These are phyloP conservation scores for Aythya baeri DNA, from an alignment of 2,113 vertebrate genomes.

Conservation along the genomic window DNA sequence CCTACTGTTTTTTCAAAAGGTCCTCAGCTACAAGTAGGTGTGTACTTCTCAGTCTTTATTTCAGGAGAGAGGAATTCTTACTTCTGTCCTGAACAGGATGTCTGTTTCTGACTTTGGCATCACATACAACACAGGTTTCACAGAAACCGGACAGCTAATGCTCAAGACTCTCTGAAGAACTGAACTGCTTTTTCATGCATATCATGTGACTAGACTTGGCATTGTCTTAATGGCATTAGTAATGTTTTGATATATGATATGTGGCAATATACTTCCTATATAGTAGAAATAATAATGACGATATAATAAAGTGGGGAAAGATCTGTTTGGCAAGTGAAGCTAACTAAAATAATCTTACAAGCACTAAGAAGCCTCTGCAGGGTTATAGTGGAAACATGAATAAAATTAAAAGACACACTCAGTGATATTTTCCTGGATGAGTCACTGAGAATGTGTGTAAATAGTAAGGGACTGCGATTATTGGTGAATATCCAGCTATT, in stretches of 20 bases:
- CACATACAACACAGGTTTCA: neutral
- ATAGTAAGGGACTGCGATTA: constrained; percentile 2
- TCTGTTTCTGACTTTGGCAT: neutral
- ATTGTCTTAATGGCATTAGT: constrained; percentile 41
- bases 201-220: neutral
- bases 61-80: neutral
- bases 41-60: neutral
- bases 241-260: constrained; percentile 50
- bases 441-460: constrained; percentile 20
- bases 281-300: constrained; percentile 58
- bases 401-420: constrained; percentile 43
- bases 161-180: neutral
- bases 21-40: neutral
- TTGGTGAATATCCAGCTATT: neutral
- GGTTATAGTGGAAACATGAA: constrained; percentile 56
- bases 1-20: neutral
- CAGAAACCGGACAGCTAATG: neutral
- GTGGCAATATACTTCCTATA: constrained; percentile 18
- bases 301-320: constrained; percentile 59
- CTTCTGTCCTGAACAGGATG: neutral
- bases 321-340: constrained; percentile 55
- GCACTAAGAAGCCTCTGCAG: constrained; percentile 40
- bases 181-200: constrained; percentile 8
- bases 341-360: constrained; percentile 67
- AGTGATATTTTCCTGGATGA: constrained; percentile 60